A percentile compares a stretch with the other conserved stretches of the same genome.
These are phyloP conservation scores for Zosterops japonicus DNA, from an alignment of 2,113 vertebrate species.

Conservation along the genomic window DNA sequence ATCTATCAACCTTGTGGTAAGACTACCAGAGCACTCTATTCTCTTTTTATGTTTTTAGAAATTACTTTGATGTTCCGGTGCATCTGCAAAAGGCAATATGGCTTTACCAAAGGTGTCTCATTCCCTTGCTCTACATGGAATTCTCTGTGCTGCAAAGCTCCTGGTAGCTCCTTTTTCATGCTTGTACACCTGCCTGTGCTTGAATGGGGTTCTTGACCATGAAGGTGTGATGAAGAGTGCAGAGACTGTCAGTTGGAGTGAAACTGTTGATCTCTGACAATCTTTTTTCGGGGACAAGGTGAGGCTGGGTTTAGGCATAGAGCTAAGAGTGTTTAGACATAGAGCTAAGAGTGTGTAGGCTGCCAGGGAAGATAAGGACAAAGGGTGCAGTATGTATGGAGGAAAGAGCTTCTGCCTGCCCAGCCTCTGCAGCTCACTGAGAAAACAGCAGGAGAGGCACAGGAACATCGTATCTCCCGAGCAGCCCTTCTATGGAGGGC, in stretches of 20 bases:
- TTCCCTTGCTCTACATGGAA: background rate
- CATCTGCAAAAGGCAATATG: background rate
- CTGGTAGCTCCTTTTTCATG: background rate
- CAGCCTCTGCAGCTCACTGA: background rate
- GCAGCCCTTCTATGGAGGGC: background rate
- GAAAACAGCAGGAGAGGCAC: background rate
- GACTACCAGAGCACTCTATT: background rate
- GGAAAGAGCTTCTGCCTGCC: background rate
- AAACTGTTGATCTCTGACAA: background rate
- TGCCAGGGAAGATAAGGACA: background rate
- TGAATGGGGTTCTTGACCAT: background rate
- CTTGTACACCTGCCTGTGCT: background rate
- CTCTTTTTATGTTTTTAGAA: background rate
- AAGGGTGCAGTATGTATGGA: accelerated
- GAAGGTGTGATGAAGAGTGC: background rate
- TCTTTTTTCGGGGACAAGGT: background rate
- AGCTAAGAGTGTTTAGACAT: background rate
- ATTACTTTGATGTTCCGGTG: background rate
- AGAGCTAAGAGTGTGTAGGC: background rate
- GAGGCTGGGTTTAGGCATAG: background rate
- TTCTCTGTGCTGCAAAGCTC: background rate
- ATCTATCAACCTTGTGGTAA: background rate
- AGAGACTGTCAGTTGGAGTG: background rate
- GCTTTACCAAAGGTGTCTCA: background rate
- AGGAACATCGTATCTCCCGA: background rate